Evolutionary conservation across 2,797 vertebrate genomes (phyloP), one percentile per base, ranked within the genome.

Genomic region (Cheirogaleus major): DNA sequence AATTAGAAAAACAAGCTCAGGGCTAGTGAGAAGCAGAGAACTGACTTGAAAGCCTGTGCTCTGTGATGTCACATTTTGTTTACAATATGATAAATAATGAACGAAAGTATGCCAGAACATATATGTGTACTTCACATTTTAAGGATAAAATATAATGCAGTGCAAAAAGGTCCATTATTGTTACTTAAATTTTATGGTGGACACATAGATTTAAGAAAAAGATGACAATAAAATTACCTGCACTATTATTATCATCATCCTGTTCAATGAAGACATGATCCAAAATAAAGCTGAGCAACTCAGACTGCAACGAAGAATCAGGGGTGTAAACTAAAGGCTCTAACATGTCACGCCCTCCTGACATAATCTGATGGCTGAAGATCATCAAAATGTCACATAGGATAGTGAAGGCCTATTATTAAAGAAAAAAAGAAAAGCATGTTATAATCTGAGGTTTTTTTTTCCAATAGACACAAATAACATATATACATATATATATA

Each of bases 231-330:
- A 94, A 93, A 96, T 97, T 98, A 99, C 99, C 99, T 98, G 99
- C 99, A 98, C 99, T 99, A 98, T 99, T 99, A 97, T 98, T 99
- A 97, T 99, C 99, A 93, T 99, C 99, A 96, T 99, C 99, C 98
- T 99, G 99, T 98, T 99, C 99, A 97, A 99, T 99, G 98, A 99
- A 99, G 95, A 99, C 99, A 81, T 99, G 99, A 98, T 99, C 99
- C 95, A 99, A 98, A 98, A 99, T 99, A 98, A 99, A 99, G 98
- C 99, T 99, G 97, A 99, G 99, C 89, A 99, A 99, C 97, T 99
- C 99, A 35, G 99, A 99, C 92, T 99, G 99, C 98, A 99, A 98
- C 18, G 99, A 99, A 97, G 99, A 99, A 97, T 99, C 99, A 73
- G 99, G 99, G 84, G 99, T 99, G 97, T 99, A 99, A 98, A 99